These are phyloP conservation scores for Lagria hirta DNA, from an alignment of 2,888 invertebrate species.

Conservation along the genomic window DNA sequence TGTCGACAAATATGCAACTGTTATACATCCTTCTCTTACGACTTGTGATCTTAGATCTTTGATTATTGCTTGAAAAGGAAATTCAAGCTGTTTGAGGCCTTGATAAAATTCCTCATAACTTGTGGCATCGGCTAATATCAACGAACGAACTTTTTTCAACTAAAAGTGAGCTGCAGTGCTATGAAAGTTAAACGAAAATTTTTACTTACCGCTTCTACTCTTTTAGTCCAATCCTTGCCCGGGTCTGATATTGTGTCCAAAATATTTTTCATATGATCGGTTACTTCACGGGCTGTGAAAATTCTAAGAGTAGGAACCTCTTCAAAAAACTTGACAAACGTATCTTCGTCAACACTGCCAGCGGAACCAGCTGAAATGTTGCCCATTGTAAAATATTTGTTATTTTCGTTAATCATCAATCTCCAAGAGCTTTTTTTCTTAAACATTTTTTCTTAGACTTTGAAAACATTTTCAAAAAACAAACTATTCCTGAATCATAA, in stretches of 20 bases:
- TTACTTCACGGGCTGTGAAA: conserved; percentile 81
- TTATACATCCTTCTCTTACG: conserved; percentile 93
- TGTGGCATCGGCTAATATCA: conserved; percentile 77
- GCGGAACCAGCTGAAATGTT: conserved; percentile 52
- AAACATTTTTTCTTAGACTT: too few relatives aligned
- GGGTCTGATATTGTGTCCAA: conserved; percentile 76
- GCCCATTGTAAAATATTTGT: not conserved
- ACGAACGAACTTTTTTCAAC: conserved; percentile 83
- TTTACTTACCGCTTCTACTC: conserved; percentile 82
- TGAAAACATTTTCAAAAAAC: too few relatives aligned
- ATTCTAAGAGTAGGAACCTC: conserved; percentile 79
- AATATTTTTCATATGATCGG: conserved; percentile 76
- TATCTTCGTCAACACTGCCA: conserved; percentile 87
- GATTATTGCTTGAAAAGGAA: conserved; percentile 77
- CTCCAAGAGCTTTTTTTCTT: too few relatives aligned
- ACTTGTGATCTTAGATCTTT: conserved; percentile 89
- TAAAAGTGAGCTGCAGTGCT: conserved; percentile 56
- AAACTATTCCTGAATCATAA: too few relatives aligned
- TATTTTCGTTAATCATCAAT: too few relatives aligned
- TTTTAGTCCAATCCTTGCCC: conserved; percentile 89
- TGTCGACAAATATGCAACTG: conserved; percentile 89
- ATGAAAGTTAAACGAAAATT: not conserved
- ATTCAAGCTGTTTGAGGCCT: conserved; percentile 76
- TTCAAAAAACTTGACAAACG: conserved; percentile 84
- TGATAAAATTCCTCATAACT: conserved; percentile 72